Conservation (phyloP, 1,140 invertebrate genomes). For the Sycophila sp. region DNA sequence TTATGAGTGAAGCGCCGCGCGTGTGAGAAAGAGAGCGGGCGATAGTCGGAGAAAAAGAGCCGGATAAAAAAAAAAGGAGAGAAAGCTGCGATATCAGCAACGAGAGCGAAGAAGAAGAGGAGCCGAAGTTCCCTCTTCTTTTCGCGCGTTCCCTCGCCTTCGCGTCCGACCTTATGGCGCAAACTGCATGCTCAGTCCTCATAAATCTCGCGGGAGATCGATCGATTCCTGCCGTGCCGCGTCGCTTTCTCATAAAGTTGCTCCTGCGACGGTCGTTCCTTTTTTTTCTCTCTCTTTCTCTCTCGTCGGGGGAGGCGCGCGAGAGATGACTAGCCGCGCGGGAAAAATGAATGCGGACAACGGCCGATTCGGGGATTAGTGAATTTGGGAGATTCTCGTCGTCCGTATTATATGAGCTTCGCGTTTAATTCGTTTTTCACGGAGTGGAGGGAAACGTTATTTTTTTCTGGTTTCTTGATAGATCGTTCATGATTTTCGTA, state of each 20-base stretch:
- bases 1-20: not conserved
- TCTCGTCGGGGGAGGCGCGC: not conserved
- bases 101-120: not conserved
- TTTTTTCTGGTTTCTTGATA: too few relatives aligned
- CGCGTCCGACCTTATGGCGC: constrained; percentile 27
- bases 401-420: too few relatives aligned
- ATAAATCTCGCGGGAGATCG: constrained; percentile 33
- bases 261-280: not conserved
- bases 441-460: too few relatives aligned
- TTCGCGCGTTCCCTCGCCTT: too few relatives aligned
- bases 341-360: too few relatives aligned
- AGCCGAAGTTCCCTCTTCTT: constrained; percentile 32
- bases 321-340: too few relatives aligned
- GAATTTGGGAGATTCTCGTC: too few relatives aligned
- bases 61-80: too few relatives aligned
- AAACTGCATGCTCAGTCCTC: constrained; percentile 34
- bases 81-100: constrained; percentile 6
- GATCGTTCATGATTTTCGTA: too few relatives aligned
- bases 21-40: not conserved
- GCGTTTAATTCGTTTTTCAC: too few relatives aligned
- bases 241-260: constrained; percentile 18
- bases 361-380: too few relatives aligned
- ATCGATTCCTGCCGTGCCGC: constrained; percentile 11
- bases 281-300: not conserved
- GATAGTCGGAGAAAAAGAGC: not conserved